Evolutionary conservation across 2,113 vertebrate genomes (phyloP).

Genomic region (Paraplagusia blochii): DNA sequence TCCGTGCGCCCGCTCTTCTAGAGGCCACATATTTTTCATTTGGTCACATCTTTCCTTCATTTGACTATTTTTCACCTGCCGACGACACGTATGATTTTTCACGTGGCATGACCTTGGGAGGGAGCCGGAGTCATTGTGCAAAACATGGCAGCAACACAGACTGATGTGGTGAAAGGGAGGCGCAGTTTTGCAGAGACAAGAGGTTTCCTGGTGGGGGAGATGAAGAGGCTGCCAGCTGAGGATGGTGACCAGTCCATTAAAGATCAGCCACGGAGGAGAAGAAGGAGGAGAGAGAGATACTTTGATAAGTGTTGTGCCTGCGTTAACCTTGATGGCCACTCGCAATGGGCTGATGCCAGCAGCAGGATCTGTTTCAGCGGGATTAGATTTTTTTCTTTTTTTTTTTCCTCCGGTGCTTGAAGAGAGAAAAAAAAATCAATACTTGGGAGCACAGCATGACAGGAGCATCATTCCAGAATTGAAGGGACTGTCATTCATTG

Average conservation of each 20-base stretch:
- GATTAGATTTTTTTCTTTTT: slow-evolving; percentile 73
- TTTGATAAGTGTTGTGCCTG: slow-evolving; percentile 95
- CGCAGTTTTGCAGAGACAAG: slow-evolving; percentile 51
- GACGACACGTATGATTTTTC: slow-evolving; percentile 66
- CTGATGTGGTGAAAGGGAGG: slow-evolving; percentile 62
- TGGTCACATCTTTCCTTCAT: slow-evolving; percentile 45
- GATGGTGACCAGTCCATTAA: slow-evolving; percentile 87
- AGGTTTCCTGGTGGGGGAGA: slow-evolving; percentile 64
- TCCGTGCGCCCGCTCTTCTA: slow-evolving; percentile 5
- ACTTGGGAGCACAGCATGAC: slow-evolving; percentile 85
- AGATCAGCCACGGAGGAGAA: slow-evolving; percentile 75
- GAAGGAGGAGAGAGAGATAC: slow-evolving; percentile 81
- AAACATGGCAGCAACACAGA: slow-evolving; percentile 49
- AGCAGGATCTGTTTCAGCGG: slow-evolving; percentile 83
- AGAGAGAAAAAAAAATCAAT: slow-evolving; percentile 90
- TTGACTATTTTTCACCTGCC: slow-evolving; percentile 72
- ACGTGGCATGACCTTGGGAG: slow-evolving; percentile 73
- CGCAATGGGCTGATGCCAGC: slow-evolving; percentile 65
- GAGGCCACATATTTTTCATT: slow-evolving; percentile 42
- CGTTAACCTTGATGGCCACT: slow-evolving; percentile 94
- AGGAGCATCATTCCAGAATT: slow-evolving; percentile 94
- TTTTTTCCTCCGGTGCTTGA: slow-evolving; percentile 30
- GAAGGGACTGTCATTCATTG: slow-evolving; percentile 92
- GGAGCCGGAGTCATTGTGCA: slow-evolving; percentile 19
- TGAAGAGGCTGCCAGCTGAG: slow-evolving; percentile 77